A percentile compares a stretch with the other conserved stretches of the same genome.
Evolutionary conservation across 2,888 invertebrate genomes (phyloP).

Genomic region (Sialis lutaria): DNA sequence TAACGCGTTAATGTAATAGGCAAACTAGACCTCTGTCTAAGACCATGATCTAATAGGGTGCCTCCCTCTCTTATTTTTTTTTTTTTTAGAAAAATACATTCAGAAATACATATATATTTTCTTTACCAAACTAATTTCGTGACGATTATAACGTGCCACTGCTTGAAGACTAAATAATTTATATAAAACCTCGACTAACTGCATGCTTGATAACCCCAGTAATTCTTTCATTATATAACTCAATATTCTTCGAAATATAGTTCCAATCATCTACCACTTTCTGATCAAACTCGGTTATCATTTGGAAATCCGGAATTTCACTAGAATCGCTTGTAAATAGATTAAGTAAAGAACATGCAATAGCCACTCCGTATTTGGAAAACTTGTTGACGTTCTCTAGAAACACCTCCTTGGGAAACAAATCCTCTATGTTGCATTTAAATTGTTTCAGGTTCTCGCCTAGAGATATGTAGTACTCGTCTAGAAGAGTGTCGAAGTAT

Average conservation of each 20-base stretch:
- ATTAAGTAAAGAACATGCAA: background rate
- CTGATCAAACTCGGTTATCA: background rate
- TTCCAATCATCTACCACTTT: conserved; percentile 6
- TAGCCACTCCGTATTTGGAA: background rate
- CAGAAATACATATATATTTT: no score
- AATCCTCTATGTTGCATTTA: background rate
- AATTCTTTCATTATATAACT: conserved; percentile 1
- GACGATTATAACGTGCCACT: no score
- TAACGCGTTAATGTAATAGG: no score
- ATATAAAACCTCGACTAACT: conserved; percentile 1
- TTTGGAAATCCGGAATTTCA: conserved; percentile 3
- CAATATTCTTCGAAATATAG: conserved; percentile 8
- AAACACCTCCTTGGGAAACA: background rate
- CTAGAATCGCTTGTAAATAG: background rate
- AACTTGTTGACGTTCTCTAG: background rate
- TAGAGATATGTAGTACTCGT: background rate
- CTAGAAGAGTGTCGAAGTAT: background rate
- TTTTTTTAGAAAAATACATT: no score
- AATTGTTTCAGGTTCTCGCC: background rate
- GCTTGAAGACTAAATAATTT: background rate
- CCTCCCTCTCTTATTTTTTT: no score
- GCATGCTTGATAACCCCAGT: conserved; percentile 4
- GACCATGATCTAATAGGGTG: no score
- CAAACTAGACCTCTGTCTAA: no score
- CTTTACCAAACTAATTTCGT: no score